phyloP scores from a whole-genome alignment of 2,797 vertebrate genomes.

The Carcharodon carcharias region DNA sequence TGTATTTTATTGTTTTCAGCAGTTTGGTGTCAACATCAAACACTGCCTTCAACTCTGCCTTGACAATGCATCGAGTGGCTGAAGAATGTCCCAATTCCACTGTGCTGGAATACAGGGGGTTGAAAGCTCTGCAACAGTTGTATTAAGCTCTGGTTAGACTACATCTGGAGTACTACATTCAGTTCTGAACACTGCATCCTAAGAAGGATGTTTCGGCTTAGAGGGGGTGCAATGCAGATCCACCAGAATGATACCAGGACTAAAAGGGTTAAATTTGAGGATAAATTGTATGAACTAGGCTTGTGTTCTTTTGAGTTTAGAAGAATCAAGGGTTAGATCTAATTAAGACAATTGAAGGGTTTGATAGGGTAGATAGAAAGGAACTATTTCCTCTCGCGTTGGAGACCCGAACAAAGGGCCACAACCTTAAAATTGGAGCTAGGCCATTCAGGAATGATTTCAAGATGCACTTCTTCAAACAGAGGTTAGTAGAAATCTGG shows the following conservation, averaged over 20 bases:
- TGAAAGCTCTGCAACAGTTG: background rate
- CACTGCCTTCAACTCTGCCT: background rate
- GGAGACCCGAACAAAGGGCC: background rate
- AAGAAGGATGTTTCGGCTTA: background rate
- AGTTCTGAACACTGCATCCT: background rate
- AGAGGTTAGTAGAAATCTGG: background rate
- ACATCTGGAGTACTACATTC: background rate
- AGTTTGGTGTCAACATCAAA: background rate
- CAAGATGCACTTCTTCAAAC: background rate
- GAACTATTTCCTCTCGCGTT: background rate
- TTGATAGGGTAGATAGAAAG: background rate
- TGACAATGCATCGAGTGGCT: background rate
- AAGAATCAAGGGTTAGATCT: background rate
- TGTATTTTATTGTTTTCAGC: background rate
- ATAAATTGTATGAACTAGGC: background rate
- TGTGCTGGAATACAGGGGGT: background rate
- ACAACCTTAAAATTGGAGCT: background rate
- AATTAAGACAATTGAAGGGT: background rate
- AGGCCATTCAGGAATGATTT: background rate
- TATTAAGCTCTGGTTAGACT: background rate
- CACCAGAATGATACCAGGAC: background rate
- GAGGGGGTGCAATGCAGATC: background rate
- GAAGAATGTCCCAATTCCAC: background rate
- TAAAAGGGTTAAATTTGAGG: background rate
- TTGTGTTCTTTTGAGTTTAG: background rate